phyloP scores from a whole-genome alignment of 2,888 invertebrate genomes.

The Azorinus chamasolen region DNA sequence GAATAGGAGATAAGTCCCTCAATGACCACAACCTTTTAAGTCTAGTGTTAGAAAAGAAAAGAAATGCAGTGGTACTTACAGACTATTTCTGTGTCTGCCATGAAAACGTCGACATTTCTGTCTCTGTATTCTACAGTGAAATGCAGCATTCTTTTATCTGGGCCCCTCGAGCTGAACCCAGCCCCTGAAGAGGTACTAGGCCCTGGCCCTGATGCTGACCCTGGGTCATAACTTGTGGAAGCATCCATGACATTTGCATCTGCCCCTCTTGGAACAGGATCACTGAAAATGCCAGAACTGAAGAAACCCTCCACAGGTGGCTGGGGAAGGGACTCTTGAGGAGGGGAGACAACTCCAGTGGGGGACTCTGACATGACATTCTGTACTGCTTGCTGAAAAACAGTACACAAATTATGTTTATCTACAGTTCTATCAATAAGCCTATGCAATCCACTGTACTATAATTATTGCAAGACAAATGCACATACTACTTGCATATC shows the following conservation, averaged over 20 bases:
- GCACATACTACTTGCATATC: no score
- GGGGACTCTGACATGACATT: slow-evolving; percentile 74
- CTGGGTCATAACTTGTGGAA: slow-evolving; percentile 68
- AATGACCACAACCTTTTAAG: no score
- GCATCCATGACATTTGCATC: slow-evolving; percentile 66
- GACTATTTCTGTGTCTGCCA: slow-evolving; percentile 82
- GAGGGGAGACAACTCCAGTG: slow-evolving; percentile 48
- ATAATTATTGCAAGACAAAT: no score
- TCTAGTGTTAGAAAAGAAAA: not conserved
- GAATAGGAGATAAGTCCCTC: no score
- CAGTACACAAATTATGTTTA: no score
- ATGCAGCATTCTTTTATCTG: slow-evolving; percentile 74
- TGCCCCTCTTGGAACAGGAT: slow-evolving; percentile 54
- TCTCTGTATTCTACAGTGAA: slow-evolving; percentile 84
- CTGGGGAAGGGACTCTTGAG: slow-evolving; percentile 20
- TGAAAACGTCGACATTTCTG: slow-evolving; percentile 76
- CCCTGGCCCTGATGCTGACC: slow-evolving; percentile 73
- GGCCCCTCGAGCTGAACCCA: slow-evolving; percentile 52
- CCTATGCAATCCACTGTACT: no score
- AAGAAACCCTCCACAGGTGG: slow-evolving; percentile 51
- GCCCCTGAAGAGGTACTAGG: slow-evolving; percentile 69
- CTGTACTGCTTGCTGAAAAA: slow-evolving; percentile 76
- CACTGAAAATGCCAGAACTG: slow-evolving; percentile 61
- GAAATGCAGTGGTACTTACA: slow-evolving; percentile 62
- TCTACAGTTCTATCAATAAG: no score